Base-by-base conservation (phyloP, 2,797 vertebrate species). In the Dermochelys coriacea region DNA sequence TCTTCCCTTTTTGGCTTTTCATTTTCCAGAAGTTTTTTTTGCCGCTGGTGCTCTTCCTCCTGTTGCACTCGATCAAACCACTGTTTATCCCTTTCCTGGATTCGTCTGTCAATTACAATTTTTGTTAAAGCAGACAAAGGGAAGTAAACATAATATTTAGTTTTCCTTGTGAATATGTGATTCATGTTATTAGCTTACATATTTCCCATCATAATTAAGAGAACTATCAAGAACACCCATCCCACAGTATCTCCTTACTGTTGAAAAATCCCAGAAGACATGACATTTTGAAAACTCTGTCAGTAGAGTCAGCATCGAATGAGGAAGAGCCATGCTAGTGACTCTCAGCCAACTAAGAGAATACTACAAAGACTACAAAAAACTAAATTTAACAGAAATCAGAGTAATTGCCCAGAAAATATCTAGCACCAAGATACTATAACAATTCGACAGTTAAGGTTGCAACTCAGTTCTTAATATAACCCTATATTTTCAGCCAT, bases 1-100 rank as follows among this genome's bases (percentile, higher is more conserved):
- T 98, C 99, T 91, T 99, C 98, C 95, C 97, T 97, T 93, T 97
- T 98, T 52, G 95, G 97, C 41, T 97, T 98, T 75, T 98, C 98
- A 51, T 98, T 99, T 86, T 99, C 99, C 5, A 98, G 98, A 81
- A 97, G 94, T 86, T 98, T 98, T 96, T 98, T 98, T 29, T 98
- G 98, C 98, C 99, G 98, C 54, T 98, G 98, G 4, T 98, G 98
- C 2, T 99, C 98, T 2, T 98, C 98, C 21, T 98, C 98, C 0
- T 93, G 97, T 88, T 98, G 98, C 16, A 84, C 86, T 3, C 95
- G 97, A 80, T 98, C 98, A 10, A 92, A 97, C 93, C 98, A 97
- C 23, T 95, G 98, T 74, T 96, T 98, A 59, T 98, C 98, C 80
- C 97, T 93, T 10, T 98, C 98, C 91, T 98, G 98, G 29, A 97